Evolutionary conservation across 53 echinoderm and acorn worm genomes (phyloP).

Genomic region (Luidia sarsii): DNA sequence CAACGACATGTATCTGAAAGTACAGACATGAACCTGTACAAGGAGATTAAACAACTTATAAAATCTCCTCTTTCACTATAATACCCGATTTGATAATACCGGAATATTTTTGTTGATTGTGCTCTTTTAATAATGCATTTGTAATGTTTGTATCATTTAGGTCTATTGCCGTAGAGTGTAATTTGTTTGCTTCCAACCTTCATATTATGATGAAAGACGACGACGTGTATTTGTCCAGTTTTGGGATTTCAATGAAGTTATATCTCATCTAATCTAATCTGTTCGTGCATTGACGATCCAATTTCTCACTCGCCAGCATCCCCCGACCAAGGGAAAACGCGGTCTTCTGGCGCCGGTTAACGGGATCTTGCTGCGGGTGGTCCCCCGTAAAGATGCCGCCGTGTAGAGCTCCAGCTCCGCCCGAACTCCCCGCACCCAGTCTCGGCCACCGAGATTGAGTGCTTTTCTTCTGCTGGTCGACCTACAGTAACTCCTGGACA

Average conservation of each 20-base stretch:
- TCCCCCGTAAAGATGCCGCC: constrained; percentile 1
- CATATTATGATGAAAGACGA: not conserved
- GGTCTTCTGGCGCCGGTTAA: constrained; percentile 31
- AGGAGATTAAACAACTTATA: too few species aligned
- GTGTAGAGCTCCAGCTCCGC: not conserved
- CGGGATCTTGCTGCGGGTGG: constrained; percentile 7
- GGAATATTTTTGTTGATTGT: too few species aligned
- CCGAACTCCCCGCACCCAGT: not conserved
- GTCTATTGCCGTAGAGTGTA: not conserved
- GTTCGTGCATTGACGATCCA: not conserved
- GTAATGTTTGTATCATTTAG: not conserved
- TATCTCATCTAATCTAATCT: not conserved
- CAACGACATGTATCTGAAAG: too few species aligned
- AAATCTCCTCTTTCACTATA: too few species aligned
- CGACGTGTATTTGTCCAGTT: not conserved
- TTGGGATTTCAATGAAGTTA: not conserved
- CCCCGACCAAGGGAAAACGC: constrained; percentile 25
- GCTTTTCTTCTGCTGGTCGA: not conserved
- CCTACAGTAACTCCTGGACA: too few species aligned
- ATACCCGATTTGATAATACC: too few species aligned
- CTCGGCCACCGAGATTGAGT: not conserved
- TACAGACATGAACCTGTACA: too few species aligned
- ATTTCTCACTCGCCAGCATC: not conserved
- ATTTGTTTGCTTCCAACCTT: not conserved
- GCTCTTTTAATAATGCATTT: not conserved